phyloP scores from a whole-genome alignment of 2,113 vertebrate species.

The Centropus unirufus region DNA sequence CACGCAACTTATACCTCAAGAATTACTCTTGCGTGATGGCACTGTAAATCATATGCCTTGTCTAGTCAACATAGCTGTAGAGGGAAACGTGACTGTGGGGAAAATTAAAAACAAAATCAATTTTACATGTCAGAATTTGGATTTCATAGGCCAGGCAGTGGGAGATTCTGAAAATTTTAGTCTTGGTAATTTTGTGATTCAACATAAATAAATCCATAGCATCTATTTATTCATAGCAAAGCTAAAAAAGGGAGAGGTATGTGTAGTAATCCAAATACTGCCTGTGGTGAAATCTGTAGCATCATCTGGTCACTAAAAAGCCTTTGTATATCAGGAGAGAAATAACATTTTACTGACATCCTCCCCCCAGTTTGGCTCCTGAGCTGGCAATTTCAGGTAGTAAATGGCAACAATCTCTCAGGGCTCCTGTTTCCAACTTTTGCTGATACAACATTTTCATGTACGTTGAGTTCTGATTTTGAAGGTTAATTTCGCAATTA shows the following conservation, averaged over 20 bases:
- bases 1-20: neutral
- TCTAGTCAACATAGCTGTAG: neutral
- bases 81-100: neutral
- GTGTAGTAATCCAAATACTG: neutral
- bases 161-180: neutral
- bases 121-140: neutral
- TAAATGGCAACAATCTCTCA: neutral
- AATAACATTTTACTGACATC: neutral
- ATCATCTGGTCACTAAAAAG: neutral
- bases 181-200: neutral
- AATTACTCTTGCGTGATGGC: neutral
- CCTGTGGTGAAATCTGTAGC: neutral
- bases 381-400: neutral
- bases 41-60: neutral
- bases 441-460: neutral
- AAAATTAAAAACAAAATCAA: neutral
- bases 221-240: neutral
- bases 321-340: neutral
- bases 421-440: neutral
- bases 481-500: slow-evolving; percentile 61
- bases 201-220: neutral
- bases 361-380: neutral
- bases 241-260: neutral
- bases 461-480: slow-evolving; percentile 12
- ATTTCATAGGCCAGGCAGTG: neutral